Conservation (phyloP, 2,113 vertebrate genomes). For the Pollimyrus isidori region DNA sequence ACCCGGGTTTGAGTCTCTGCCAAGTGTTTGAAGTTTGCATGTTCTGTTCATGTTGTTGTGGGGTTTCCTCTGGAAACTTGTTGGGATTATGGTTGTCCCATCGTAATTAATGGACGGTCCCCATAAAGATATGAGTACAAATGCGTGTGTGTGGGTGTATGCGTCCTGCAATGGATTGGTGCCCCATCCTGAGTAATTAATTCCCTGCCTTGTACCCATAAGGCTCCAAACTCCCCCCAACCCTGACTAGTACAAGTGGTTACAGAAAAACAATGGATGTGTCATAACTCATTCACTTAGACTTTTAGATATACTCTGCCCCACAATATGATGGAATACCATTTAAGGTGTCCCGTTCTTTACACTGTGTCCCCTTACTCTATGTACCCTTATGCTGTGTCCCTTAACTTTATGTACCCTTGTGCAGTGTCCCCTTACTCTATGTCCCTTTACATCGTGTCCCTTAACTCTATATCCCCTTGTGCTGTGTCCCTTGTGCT, state of each 20-base stretch:
- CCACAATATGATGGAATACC: background rate
- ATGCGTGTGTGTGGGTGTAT: background rate
- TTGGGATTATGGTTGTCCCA: too few species aligned
- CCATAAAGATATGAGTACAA: background rate
- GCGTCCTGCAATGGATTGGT: background rate
- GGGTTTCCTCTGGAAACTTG: too few species aligned
- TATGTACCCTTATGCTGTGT: background rate
- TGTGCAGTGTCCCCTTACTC: background rate
- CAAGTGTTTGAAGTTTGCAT: background rate
- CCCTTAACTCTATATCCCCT: background rate
- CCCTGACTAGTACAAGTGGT: background rate
- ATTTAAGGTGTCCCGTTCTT: background rate
- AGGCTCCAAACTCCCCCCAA: background rate
- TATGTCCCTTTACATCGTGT: background rate
- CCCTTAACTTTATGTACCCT: too few species aligned
- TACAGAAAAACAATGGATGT: background rate
- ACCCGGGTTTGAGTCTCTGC: background rate
- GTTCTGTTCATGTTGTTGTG: background rate
- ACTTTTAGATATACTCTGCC: background rate
- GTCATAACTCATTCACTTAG: background rate
- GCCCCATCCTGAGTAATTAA: background rate
- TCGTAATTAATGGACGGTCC: background rate
- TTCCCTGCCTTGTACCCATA: background rate
- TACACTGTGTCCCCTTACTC: background rate
- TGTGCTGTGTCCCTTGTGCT: too few species aligned